These are phyloP conservation scores for Hippocampus barbouri DNA, from an alignment of 2,113 vertebrate genomes.

Conservation along the genomic window DNA sequence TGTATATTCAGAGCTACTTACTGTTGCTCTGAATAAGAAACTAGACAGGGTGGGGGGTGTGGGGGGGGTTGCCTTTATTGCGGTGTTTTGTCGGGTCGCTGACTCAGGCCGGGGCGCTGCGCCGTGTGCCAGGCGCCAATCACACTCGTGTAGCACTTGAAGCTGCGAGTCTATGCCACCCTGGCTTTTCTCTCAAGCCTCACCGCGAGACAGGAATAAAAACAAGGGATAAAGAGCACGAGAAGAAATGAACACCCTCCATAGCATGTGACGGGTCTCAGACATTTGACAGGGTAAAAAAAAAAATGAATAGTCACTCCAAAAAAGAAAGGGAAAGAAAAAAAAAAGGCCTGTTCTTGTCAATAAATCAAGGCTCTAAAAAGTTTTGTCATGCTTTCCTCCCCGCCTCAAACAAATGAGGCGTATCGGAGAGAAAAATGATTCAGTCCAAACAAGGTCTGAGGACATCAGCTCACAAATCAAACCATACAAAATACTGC, in stretches of 20 bases:
- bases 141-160: constrained; percentile 56
- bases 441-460: constrained; percentile 41
- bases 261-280: constrained; percentile 41
- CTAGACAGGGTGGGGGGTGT: not conserved
- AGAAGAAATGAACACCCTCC: constrained; percentile 28
- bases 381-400: constrained; percentile 26
- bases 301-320: constrained; percentile 2
- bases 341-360: constrained; percentile 37
- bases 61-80: not conserved
- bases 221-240: constrained; percentile 9
- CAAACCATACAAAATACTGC: constrained; percentile 49
- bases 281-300: constrained; percentile 26
- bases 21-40: not conserved
- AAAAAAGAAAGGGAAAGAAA: constrained; percentile 6
- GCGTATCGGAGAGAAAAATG: constrained; percentile 25
- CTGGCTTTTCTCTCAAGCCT: constrained; percentile 48
- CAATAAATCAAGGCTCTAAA: constrained; percentile 46
- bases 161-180: constrained; percentile 51
- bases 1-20: not conserved
- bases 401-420: constrained; percentile 39
- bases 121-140: constrained; percentile 62
- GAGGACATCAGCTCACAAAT: constrained; percentile 51
- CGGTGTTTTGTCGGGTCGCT: constrained; percentile 16
- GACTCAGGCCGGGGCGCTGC: constrained; percentile 45
- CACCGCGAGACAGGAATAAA: constrained; percentile 40